Percentiles rank a stretch among this genome's conserved stretches.
phyloP scores from a whole-genome alignment of 1,140 invertebrate species.

The Fopius arisanus region DNA sequence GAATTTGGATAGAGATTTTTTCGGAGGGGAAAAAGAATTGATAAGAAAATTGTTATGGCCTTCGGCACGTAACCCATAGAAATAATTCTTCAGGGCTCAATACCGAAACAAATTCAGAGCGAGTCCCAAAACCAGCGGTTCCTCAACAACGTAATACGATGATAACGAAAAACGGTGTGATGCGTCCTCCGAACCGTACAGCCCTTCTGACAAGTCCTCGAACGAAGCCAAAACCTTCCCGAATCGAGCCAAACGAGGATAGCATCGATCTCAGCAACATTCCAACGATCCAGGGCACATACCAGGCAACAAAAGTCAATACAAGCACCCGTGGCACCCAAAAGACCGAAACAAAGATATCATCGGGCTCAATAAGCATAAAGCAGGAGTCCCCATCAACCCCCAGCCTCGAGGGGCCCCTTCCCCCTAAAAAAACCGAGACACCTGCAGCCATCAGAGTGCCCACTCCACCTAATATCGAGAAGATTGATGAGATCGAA shows the following conservation, averaged over 20 bases:
- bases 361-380: constrained; percentile 33
- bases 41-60: neutral
- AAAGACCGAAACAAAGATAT: constrained; percentile 46
- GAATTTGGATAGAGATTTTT: too few species aligned
- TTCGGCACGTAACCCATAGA: neutral
- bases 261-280: constrained; percentile 60
- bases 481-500: neutral
- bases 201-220: constrained; percentile 59
- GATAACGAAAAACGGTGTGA: constrained; percentile 60
- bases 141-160: constrained; percentile 54
- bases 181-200: constrained; percentile 51
- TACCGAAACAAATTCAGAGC: constrained; percentile 36
- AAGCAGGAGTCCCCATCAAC: neutral
- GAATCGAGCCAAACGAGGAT: constrained; percentile 55
- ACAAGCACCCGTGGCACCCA: constrained; percentile 38
- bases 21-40: too few species aligned
- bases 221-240: constrained; percentile 58
- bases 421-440: neutral
- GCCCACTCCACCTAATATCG: neutral
- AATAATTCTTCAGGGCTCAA: constrained; percentile 45
- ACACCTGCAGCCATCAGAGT: constrained; percentile 7
- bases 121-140: constrained; percentile 44
- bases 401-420: neutral
- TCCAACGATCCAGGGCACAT: constrained; percentile 61
- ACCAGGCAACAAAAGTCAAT: constrained; percentile 59